A percentile compares a stretch with the other conserved stretches of the same genome.
Conservation (phyloP, 2,113 vertebrate species). For the Seriola dumerili region DNA sequence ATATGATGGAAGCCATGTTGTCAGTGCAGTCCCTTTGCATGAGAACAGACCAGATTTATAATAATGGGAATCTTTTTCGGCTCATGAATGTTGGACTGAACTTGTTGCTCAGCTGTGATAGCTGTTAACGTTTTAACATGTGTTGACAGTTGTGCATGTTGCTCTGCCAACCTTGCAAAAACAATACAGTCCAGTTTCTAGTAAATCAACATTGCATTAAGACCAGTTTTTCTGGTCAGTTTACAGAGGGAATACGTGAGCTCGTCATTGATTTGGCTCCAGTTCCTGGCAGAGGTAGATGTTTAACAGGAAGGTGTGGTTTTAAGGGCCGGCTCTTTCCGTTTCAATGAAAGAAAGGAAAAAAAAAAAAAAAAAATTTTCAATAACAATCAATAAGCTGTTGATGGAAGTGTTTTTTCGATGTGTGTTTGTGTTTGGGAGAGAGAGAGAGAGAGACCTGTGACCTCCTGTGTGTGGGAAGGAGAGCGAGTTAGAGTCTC, state of each 20-base stretch:
- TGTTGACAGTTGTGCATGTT: not conserved
- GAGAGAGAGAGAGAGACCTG: constrained; percentile 4
- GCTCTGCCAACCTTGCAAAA: not conserved
- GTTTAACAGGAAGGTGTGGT: constrained; percentile 5
- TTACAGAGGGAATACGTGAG: not conserved
- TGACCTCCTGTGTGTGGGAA: constrained; percentile 60
- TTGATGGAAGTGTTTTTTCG: constrained; percentile 14
- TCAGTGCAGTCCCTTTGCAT: not conserved
- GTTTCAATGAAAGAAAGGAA: not conserved
- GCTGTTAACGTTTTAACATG: not conserved
- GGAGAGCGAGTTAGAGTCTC: constrained; percentile 23
- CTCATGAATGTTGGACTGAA: not conserved
- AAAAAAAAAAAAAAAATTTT: not conserved
- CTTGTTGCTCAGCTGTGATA: not conserved
- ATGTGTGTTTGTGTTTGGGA: constrained; percentile 2
- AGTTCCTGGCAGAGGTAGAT: not conserved
- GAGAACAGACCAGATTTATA: not conserved
- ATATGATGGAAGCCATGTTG: not conserved
- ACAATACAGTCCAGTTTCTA: not conserved
- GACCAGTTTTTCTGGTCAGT: constrained; percentile 21
- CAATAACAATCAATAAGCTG: constrained; percentile 1
- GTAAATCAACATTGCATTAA: not conserved
- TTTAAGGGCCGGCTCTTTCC: not conserved
- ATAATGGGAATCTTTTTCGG: not conserved
- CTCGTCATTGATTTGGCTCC: constrained; percentile 10